Conservation (phyloP, 2,888 invertebrate genomes). For the Heliconius erato region DNA sequence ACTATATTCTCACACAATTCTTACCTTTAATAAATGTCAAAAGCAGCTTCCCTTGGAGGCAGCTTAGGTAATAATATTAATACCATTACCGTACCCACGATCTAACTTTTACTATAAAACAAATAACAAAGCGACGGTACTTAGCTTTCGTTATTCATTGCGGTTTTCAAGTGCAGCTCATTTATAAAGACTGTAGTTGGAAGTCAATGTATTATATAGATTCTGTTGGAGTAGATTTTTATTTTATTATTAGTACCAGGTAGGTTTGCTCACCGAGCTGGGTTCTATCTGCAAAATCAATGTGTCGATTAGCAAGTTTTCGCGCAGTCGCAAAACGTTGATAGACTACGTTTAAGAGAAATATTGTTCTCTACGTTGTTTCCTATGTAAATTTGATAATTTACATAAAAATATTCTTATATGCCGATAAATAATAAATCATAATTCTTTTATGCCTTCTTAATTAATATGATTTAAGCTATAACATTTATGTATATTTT, state of each 20-base stretch:
- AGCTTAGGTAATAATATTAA: conserved; percentile 39
- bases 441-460: neutral
- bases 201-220: conserved; percentile 33
- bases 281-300: conserved; percentile 86
- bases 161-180: conserved; percentile 15
- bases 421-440: neutral
- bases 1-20: conserved; percentile 43
- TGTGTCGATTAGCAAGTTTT: conserved; percentile 85
- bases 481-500: neutral
- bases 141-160: conserved; percentile 53
- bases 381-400: conserved; percentile 47
- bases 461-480: neutral
- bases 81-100: conserved; percentile 32
- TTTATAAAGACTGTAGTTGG: neutral
- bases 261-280: conserved; percentile 82
- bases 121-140: conserved; percentile 32
- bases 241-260: conserved; percentile 58
- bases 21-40: conserved; percentile 31
- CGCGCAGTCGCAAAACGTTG: conserved; percentile 84
- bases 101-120: conserved; percentile 26
- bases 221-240: conserved; percentile 16
- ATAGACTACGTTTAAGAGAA: conserved; percentile 70
- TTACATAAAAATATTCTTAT: conserved; percentile 6
- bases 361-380: conserved; percentile 46
- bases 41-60: conserved; percentile 38